phyloP scores from a whole-genome alignment of 2,797 vertebrate genomes.

The Anabacerthia variegaticeps region DNA sequence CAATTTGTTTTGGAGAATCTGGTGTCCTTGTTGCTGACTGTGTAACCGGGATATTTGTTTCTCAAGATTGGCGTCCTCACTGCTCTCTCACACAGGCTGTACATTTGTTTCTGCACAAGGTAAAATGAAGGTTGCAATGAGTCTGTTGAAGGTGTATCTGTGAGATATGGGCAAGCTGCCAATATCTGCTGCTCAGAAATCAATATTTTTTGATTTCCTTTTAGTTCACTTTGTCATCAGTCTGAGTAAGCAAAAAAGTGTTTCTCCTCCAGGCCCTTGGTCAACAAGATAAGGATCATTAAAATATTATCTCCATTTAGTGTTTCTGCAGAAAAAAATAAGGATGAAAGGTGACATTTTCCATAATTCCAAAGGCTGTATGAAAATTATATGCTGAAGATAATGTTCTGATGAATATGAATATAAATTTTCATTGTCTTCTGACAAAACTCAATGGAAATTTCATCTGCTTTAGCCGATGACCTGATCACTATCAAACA shows the following conservation, averaged over 20 bases:
- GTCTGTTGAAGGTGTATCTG: not conserved
- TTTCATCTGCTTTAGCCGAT: not conserved
- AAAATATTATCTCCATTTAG: not conserved
- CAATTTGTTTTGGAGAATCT: not conserved
- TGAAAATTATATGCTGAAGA: not conserved
- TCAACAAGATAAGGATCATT: not conserved
- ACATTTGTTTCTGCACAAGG: not conserved
- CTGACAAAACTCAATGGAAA: not conserved
- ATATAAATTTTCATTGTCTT: not conserved
- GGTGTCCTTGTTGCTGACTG: not conserved
- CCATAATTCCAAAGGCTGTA: not conserved
- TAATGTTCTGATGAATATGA: not conserved
- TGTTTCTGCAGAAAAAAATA: not conserved
- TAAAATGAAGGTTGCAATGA: not conserved
- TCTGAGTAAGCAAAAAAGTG: not conserved
- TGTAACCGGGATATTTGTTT: not conserved
- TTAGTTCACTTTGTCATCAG: not conserved
- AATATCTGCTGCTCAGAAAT: not conserved
- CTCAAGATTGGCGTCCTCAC: not conserved
- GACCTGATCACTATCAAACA: not conserved
- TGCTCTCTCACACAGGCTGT: not conserved
- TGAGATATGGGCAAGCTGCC: not conserved
- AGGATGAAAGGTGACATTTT: not conserved
- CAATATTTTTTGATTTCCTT: not conserved
- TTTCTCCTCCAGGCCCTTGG: not conserved